Evolutionary conservation across 2,888 invertebrate genomes (phyloP).

Genomic region (Dioctria linearis): DNA sequence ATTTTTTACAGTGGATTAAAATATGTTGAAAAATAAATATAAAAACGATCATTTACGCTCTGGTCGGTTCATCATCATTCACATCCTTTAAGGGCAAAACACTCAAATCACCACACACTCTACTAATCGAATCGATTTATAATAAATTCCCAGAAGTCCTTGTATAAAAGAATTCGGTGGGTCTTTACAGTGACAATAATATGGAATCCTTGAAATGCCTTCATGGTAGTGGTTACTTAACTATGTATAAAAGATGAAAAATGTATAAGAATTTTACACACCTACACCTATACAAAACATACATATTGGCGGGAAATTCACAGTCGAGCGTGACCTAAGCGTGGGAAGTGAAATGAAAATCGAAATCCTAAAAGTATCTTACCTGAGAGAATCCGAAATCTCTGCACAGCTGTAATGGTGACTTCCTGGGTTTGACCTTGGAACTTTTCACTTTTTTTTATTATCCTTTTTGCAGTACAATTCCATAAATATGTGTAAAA

Average conservation of each 20-base stretch:
- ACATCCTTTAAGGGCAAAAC: background rate
- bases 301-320: no score
- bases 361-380: no score
- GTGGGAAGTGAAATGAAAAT: no score
- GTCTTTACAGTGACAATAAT: background rate
- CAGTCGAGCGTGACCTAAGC: no score
- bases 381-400: no score
- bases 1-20: slow-evolving; percentile 9
- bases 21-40: background rate
- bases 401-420: no score
- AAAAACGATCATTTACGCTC: slow-evolving; percentile 1
- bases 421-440: no score
- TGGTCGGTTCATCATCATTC: background rate
- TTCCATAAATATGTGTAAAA: background rate
- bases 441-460: no score
- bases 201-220: background rate
- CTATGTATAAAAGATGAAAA: no score
- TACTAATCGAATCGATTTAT: slow-evolving; percentile 13
- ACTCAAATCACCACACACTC: slow-evolving; percentile 14
- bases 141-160: slow-evolving; percentile 37
- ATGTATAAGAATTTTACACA: no score
- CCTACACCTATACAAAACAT: no score
- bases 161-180: background rate
- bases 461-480: background rate
- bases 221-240: no score